Conservation (phyloP, 2,113 vertebrate genomes). For the Odocoileus virginianus region DNA sequence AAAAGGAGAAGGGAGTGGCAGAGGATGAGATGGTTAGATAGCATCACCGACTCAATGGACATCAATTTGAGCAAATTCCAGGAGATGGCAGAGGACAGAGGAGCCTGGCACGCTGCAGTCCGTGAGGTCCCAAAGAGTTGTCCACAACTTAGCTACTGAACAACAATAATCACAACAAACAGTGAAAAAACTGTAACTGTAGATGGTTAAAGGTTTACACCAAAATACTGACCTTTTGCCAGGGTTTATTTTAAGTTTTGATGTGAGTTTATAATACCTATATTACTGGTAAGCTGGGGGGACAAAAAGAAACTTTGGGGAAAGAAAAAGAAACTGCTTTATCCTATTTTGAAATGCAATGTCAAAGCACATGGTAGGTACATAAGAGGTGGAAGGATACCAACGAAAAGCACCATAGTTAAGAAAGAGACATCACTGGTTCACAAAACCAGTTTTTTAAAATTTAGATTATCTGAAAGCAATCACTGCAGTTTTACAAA, state of each 20-base stretch:
- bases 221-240: neutral
- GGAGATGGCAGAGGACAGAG: neutral
- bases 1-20: neutral
- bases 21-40: neutral
- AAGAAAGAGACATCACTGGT: slow-evolving; percentile 63
- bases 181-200: slow-evolving; percentile 15
- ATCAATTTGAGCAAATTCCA: neutral
- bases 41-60: neutral
- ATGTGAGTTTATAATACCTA: neutral
- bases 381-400: slow-evolving; percentile 42
- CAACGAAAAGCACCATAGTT: slow-evolving; percentile 66
- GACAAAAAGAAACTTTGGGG: neutral
- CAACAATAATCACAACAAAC: neutral
- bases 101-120: neutral
- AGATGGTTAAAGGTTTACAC: neutral
- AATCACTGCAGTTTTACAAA: slow-evolving; percentile 55
- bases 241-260: neutral
- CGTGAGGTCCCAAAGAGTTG: neutral
- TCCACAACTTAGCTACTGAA: neutral
- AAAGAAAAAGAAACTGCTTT: neutral
- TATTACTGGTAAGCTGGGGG: neutral
- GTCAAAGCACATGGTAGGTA: slow-evolving; percentile 38
- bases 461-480: slow-evolving; percentile 64
- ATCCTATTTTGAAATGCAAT: slow-evolving; percentile 59
- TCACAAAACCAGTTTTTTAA: slow-evolving; percentile 62